phyloP scores from a whole-genome alignment of 2,113 vertebrate species.

The Erythrolamprus reginae region DNA sequence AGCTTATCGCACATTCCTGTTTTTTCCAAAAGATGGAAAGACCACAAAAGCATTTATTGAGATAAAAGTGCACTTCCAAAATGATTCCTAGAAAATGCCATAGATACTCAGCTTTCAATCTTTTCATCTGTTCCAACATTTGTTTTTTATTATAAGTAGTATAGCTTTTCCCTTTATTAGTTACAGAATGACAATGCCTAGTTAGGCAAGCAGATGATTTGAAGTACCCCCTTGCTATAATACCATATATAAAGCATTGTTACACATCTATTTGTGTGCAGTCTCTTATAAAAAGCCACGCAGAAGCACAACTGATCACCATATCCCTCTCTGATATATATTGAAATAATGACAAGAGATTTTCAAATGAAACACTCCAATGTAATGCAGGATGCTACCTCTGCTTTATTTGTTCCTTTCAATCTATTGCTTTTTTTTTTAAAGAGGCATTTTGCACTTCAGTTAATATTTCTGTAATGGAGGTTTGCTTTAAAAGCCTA shows the following conservation, averaged over 20 bases:
- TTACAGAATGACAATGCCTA: constrained; percentile 2
- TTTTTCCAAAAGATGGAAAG: background rate
- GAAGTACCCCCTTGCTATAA: constrained; percentile 21
- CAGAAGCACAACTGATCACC: constrained; percentile 24
- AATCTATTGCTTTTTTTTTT: constrained; percentile 36
- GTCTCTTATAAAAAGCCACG: constrained; percentile 38
- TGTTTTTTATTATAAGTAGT: background rate
- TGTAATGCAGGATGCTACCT: constrained; percentile 17
- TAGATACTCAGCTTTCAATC: background rate
- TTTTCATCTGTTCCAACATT: constrained; percentile 9
- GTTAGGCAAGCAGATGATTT: constrained; percentile 27
- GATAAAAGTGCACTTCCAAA: constrained; percentile 26
- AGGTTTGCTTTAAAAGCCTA: constrained; percentile 10
- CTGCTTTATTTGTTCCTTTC: background rate
- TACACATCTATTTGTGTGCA: constrained; percentile 6
- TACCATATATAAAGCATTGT: constrained; percentile 10
- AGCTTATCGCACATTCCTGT: background rate
- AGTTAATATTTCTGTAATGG: constrained; percentile 30
- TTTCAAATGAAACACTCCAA: constrained; percentile 34
- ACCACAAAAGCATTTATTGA: background rate
- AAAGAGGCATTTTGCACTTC: constrained; percentile 27
- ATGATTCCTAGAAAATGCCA: constrained; percentile 12
- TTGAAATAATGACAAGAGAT: constrained; percentile 32
- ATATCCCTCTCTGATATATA: constrained; percentile 35
- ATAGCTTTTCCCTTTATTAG: constrained; percentile 15